Conservation (phyloP, 2,888 invertebrate genomes). For the Lapara coniferarum region DNA sequence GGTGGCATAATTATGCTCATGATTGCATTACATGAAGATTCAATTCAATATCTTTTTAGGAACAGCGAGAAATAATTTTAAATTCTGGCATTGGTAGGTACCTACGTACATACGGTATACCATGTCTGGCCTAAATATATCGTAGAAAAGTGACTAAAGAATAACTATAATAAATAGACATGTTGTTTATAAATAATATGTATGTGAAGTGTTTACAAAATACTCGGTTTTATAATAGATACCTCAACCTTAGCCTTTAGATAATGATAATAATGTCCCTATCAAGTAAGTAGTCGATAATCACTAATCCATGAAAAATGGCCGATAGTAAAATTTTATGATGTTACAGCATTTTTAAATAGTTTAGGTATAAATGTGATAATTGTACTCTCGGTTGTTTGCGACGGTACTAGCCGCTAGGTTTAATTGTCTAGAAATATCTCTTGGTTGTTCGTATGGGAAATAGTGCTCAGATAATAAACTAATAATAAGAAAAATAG, state of each 20-base stretch:
- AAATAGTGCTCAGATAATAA: no score
- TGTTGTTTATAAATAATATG: background rate
- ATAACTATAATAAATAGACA: background rate
- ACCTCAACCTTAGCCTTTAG: conserved; percentile 7
- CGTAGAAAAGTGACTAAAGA: background rate
- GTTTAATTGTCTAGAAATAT: no score
- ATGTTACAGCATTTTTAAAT: background rate
- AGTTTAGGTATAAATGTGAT: background rate
- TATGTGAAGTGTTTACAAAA: background rate
- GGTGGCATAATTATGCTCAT: conserved; percentile 89
- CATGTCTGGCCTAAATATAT: background rate
- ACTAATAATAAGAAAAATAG: no score
- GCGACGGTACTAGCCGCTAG: no score
- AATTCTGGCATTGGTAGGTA: background rate
- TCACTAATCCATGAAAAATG: background rate
- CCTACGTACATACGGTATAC: no score
- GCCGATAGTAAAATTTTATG: no score
- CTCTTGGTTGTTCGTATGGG: no score
- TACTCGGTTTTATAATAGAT: conserved; percentile 14
- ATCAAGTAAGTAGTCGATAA: background rate
- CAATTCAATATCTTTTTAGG: conserved; percentile 78
- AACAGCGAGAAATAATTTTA: conserved; percentile 67
- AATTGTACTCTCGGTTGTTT: background rate
- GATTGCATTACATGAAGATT: conserved; percentile 89
- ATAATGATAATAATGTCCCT: background rate